Conservation (phyloP, 92 coral and sea anemone genomes). For the Plumapathes pennacea region DNA sequence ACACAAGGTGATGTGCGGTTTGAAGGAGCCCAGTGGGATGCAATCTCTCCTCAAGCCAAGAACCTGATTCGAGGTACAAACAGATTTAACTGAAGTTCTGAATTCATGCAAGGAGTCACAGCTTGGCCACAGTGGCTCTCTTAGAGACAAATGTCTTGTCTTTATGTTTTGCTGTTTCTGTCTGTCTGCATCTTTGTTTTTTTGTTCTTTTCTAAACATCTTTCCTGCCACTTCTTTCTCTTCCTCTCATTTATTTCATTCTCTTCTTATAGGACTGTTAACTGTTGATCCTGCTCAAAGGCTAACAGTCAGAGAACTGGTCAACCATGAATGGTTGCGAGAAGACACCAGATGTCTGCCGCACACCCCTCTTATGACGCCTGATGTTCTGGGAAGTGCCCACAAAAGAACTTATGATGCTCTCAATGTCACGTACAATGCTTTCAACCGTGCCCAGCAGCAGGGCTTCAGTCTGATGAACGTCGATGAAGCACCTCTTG, state of each 20-base stretch:
- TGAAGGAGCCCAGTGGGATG: conserved; percentile 94
- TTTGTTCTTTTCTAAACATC: too few species aligned
- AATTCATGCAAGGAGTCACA: too few species aligned
- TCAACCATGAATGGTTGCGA: conserved; percentile 86
- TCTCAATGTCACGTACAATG: conserved; percentile 89
- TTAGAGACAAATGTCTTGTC: too few species aligned
- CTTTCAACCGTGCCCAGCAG: conserved; percentile 90
- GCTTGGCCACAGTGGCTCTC: too few species aligned
- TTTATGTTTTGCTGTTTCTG: too few species aligned
- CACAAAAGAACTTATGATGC: conserved; percentile 96
- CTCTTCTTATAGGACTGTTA: conserved; percentile 63
- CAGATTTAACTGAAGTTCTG: too few species aligned
- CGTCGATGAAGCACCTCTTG: conserved; percentile 96
- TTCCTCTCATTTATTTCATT: too few species aligned
- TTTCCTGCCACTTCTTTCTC: too few species aligned
- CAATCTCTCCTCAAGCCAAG: conserved; percentile 88
- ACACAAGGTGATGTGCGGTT: conserved; percentile 92
- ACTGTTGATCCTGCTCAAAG: conserved; percentile 93
- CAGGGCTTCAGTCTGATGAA: conserved; percentile 93
- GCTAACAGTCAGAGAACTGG: conserved; percentile 80
- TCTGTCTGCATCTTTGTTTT: too few species aligned
- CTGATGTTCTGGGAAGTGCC: conserved; percentile 87
- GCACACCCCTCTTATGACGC: conserved; percentile 97
- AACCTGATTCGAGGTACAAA: conserved; percentile 92
- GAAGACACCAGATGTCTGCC: conserved; percentile 78